phyloP scores from a whole-genome alignment of 2,888 invertebrate genomes.

The Adela reaumurella region DNA sequence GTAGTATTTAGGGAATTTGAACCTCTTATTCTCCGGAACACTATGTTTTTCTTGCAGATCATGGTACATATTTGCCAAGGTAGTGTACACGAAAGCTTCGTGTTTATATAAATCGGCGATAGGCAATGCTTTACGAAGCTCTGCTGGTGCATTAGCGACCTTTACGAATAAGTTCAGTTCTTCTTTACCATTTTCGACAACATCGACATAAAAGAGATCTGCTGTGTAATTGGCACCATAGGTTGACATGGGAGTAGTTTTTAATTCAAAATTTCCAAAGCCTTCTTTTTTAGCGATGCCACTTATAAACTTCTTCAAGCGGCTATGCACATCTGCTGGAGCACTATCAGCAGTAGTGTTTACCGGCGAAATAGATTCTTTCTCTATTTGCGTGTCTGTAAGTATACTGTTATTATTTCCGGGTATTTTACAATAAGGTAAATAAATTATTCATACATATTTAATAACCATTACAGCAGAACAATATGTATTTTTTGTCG shows the following conservation, averaged over 20 bases:
- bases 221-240: conserved; percentile 3
- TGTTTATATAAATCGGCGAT: not conserved
- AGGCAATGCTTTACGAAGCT: not conserved
- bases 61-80: not conserved
- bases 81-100: conserved; percentile 1
- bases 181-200: not conserved
- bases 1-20: conserved; percentile 8
- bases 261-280: not conserved
- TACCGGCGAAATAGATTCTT: no score
- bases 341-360: no score
- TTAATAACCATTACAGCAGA: no score
- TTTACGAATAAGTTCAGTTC: conserved; percentile 3
- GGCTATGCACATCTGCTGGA: no score
- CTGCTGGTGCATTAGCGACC: not conserved
- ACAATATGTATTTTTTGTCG: no score
- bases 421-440: no score
- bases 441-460: no score
- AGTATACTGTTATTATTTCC: no score
- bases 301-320: not conserved
- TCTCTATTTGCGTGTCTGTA: no score
- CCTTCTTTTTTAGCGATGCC: conserved; percentile 1
- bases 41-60: conserved; percentile 7
- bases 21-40: conserved; percentile 6
- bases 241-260: not conserved
- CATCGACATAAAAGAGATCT: not conserved